A percentile compares a stretch with the other conserved stretches of the same genome.
Conservation (phyloP, 2,113 vertebrate genomes). For the Lucifuga dentata region DNA sequence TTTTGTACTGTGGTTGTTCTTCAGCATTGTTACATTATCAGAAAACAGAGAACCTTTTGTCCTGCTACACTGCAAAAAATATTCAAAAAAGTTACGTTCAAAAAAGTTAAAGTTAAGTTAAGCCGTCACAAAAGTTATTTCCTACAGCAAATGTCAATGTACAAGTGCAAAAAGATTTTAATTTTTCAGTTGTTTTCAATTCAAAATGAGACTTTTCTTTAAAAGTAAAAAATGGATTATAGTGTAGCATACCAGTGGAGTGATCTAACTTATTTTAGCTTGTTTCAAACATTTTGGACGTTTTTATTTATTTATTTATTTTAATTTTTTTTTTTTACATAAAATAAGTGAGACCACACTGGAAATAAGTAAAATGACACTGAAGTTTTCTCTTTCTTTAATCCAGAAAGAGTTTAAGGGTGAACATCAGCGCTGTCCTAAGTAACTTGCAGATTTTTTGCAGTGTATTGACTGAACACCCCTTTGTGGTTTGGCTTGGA, state of each 20-base stretch:
- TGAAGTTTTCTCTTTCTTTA: neutral
- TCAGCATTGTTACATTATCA: neutral
- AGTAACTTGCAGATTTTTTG: no score
- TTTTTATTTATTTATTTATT: no score
- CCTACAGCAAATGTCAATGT: neutral
- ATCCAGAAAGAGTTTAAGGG: neutral
- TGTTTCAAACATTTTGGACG: neutral
- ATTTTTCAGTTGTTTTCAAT: neutral
- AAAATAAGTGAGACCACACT: neutral
- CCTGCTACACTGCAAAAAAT: constrained; percentile 28
- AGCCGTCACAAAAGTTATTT: no score
- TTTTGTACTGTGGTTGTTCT: neutral
- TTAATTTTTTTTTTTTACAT: no score
- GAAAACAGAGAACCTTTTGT: constrained; percentile 39
- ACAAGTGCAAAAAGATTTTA: neutral
- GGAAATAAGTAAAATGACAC: neutral
- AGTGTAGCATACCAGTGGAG: rapidly evolving
- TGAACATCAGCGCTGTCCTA: no score
- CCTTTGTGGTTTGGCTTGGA: no score
- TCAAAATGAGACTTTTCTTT: neutral
- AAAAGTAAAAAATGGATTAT: neutral
- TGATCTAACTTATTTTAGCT: neutral
- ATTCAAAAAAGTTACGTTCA: neutral
- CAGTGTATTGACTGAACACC: no score
- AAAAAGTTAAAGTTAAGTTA: no score